Evolutionary conservation across 30 jellyfish, hydroid and myxozoan genomes (phyloP).

Genomic region (Hydractinia symbiolongicarpus): DNA sequence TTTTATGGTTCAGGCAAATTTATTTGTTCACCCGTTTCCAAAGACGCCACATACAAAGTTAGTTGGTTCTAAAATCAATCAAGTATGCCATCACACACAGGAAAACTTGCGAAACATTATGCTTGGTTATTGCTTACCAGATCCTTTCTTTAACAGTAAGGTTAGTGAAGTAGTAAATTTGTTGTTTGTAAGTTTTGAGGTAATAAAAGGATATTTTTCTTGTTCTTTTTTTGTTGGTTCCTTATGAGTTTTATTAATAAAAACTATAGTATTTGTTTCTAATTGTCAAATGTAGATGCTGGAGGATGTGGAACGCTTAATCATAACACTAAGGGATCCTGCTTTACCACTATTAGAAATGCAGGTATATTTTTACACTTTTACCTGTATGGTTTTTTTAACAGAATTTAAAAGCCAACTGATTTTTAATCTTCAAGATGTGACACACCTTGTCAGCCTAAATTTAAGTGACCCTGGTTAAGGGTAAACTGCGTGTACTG

Average conservation of each 20-base stretch:
- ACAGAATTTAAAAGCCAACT: too few species aligned
- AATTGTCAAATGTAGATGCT: constrained; percentile 40
- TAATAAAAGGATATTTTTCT: too few species aligned
- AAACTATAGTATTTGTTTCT: too few species aligned
- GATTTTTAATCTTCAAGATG: too few species aligned
- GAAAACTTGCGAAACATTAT: constrained; percentile 63
- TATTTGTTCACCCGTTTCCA: constrained; percentile 23
- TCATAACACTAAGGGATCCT: constrained; percentile 60
- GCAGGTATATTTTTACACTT: constrained; percentile 53
- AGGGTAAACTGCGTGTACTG: too few species aligned
- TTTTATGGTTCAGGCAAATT: constrained; percentile 5
- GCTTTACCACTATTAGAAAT: constrained; percentile 75
- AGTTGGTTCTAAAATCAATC: constrained; percentile 29
- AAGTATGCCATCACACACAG: constrained; percentile 52
- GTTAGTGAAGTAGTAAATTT: constrained; percentile 23
- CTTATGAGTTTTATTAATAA: too few species aligned
- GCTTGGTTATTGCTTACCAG: constrained; percentile 80
- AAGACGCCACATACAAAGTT: not conserved
- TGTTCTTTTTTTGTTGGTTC: too few species aligned
- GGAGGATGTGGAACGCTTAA: constrained; percentile 49
- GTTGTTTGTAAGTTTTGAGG: not conserved
- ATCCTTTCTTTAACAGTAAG: constrained; percentile 73
- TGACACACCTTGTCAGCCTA: too few species aligned
- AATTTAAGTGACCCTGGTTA: too few species aligned
- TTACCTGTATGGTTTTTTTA: too few species aligned